Evolutionary conservation across 1,140 invertebrate species (phyloP), one percentile per base, ranked within the genome.

Genomic region (Helicorthomorpha holstii): DNA sequence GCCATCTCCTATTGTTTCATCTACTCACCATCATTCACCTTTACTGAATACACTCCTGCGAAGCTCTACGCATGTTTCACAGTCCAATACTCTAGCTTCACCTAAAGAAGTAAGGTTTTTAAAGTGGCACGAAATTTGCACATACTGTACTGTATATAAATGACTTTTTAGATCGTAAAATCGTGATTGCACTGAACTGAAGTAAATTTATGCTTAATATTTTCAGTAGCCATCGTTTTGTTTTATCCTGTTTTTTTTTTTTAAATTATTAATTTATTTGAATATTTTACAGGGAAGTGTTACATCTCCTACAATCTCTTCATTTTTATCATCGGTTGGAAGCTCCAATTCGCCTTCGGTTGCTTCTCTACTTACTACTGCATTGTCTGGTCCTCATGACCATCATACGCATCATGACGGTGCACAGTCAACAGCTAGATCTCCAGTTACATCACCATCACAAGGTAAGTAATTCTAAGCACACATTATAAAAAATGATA

Each of bases 351-450:
- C 44, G 12, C 12, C 44, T 7, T 46, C 44, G 7, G 44, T 46
- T 21, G 44, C 44, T 19, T 7, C 4, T 22, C 25, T 46, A 22
- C 21, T 46, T 7, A 46, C 59, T 3, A 55, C 54, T 19, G 60
- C 59, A 1, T 59, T 61, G 22, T 51, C 54, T 22, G 56, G 55
- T 1, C 48, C 58, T 21, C 21, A 38, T 34, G 56, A 54, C 3
- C 34, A 49, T 23, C 55, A 54, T 19, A 25, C 59, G 3, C n/a
- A n/a, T n/a, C n/a, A n/a, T n/a, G n/a, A n/a, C n/a, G n/a, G n/a
- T n/a, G n/a, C n/a, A n/a, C n/a, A n/a, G n/a, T 22, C 50, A 0
- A 47, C 56, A 3, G 16, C 26, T 16, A 48, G 47, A 42, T 25
- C 52, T 22, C 34, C 42, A 7, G 21, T 46, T n/a, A 38, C 52